These are phyloP conservation scores for Sthenelais limicola DNA, from an alignment of 2,888 invertebrate species.

Conservation along the genomic window DNA sequence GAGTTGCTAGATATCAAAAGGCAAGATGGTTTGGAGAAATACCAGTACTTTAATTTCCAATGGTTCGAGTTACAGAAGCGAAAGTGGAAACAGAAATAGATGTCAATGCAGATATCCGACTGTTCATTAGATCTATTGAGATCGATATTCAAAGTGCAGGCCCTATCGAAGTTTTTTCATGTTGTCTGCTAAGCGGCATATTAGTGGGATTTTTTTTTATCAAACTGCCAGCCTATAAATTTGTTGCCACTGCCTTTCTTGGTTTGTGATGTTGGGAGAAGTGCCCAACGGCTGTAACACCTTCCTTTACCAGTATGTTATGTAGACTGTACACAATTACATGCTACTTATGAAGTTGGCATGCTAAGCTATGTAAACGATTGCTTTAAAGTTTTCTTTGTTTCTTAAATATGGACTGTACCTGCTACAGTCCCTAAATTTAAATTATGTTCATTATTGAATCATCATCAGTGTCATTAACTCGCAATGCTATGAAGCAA, in stretches of 20 bases:
- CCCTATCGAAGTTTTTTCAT: no score
- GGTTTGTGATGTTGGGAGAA: constrained; percentile 8
- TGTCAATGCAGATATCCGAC: no score
- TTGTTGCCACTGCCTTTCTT: no score
- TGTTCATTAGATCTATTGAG: no score
- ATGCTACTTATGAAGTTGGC: constrained; percentile 19
- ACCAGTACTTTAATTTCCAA: no score
- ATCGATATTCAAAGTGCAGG: no score
- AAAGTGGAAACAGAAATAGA: no score
- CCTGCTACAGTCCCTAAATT: constrained; percentile 28
- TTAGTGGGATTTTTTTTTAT: no score
- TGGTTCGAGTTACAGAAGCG: no score
- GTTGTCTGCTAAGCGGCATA: constrained; percentile 16
- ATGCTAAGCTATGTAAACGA: constrained; percentile 34
- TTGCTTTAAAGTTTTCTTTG: constrained; percentile 28
- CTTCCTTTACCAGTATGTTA: constrained; percentile 19
- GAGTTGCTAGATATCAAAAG: no score
- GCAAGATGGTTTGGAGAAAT: no score
- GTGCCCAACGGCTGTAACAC: neutral
- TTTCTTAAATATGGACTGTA: constrained; percentile 20
- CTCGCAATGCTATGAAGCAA: constrained; percentile 19
- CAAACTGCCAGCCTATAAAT: no score
- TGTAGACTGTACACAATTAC: constrained; percentile 7
- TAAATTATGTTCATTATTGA: constrained; percentile 37
- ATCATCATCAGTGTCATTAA: constrained; percentile 16